A percentile compares a stretch with the other conserved stretches of the same genome.
Conservation (phyloP, 2,888 invertebrate genomes). For the Synergus itoensis region DNA sequence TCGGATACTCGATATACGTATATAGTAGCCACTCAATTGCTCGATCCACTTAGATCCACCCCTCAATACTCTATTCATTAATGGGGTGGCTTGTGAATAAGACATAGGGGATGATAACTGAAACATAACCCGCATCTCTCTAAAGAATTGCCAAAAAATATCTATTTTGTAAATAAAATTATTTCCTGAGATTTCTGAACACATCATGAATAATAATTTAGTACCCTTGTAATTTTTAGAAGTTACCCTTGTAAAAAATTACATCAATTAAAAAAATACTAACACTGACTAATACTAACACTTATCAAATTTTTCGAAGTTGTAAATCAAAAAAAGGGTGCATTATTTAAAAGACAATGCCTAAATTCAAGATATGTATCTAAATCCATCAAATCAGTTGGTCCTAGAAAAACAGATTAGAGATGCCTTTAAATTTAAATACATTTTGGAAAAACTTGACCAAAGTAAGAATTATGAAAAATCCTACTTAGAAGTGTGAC, state of each 20-base stretch:
- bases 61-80: slow-evolving; percentile 49
- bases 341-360: background rate
- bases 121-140: slow-evolving; percentile 58
- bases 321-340: slow-evolving; percentile 41
- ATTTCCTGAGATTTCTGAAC: slow-evolving; percentile 43
- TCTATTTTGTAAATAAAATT: slow-evolving; percentile 72
- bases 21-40: slow-evolving; percentile 67
- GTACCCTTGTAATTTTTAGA: slow-evolving; percentile 28
- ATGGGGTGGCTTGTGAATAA: slow-evolving; percentile 51
- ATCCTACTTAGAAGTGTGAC: background rate
- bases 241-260: slow-evolving; percentile 10
- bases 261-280: slow-evolving; percentile 21
- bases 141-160: slow-evolving; percentile 44
- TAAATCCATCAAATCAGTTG: background rate
- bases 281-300: too few relatives aligned
- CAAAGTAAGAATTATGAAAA: background rate
- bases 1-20: slow-evolving; percentile 47
- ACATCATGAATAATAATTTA: slow-evolving; percentile 42
- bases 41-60: slow-evolving; percentile 60
- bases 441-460: background rate
- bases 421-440: background rate
- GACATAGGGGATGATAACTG: slow-evolving; percentile 52
- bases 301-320: background rate
- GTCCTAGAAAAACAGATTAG: background rate
- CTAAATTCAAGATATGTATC: background rate